Evolutionary conservation across 1,140 invertebrate genomes (phyloP).

Genomic region (Drosophila repleta): DNA sequence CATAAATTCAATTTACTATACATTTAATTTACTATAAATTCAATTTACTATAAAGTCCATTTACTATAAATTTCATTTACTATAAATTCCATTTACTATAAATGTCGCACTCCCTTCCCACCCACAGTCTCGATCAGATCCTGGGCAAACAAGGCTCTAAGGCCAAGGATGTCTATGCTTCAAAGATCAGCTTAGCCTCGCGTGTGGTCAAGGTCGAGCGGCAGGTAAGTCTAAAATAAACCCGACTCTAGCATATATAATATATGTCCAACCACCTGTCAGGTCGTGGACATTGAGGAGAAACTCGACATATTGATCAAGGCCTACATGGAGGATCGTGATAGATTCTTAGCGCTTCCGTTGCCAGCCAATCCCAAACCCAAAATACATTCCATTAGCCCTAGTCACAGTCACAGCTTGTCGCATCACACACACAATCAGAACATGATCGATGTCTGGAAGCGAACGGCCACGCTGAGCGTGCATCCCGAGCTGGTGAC

Average conservation of each 20-base stretch:
- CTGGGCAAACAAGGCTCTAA: slow-evolving; percentile 96
- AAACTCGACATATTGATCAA: slow-evolving; percentile 97
- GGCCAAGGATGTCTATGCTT: slow-evolving; percentile 96
- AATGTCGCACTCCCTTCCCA: background rate
- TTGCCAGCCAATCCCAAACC: slow-evolving; percentile 76
- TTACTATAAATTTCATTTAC: too few relatives aligned
- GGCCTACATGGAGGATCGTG: slow-evolving; percentile 95
- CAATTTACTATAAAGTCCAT: too few relatives aligned
- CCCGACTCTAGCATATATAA: background rate
- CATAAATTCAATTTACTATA: too few relatives aligned
- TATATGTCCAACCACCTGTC: slow-evolving; percentile 9
- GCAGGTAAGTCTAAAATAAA: slow-evolving; percentile 87
- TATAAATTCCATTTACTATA: background rate
- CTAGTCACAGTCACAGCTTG: slow-evolving; percentile 71
- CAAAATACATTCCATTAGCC: slow-evolving; percentile 84
- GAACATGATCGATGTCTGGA: slow-evolving; percentile 75
- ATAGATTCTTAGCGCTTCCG: slow-evolving; percentile 86
- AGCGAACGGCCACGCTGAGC: slow-evolving; percentile 84
- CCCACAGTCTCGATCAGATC: slow-evolving; percentile 91
- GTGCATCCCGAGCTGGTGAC: slow-evolving; percentile 70
- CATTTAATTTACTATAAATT: too few relatives aligned
- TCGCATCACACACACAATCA: slow-evolving; percentile 64
- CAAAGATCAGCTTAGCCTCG: slow-evolving; percentile 95
- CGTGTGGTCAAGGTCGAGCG: slow-evolving; percentile 97
- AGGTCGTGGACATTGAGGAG: slow-evolving; percentile 97